A percentile compares a stretch with the other conserved stretches of the same genome.
Evolutionary conservation across 2,888 invertebrate species (phyloP).

Genomic region (Trissonchulus latispiculum): DNA sequence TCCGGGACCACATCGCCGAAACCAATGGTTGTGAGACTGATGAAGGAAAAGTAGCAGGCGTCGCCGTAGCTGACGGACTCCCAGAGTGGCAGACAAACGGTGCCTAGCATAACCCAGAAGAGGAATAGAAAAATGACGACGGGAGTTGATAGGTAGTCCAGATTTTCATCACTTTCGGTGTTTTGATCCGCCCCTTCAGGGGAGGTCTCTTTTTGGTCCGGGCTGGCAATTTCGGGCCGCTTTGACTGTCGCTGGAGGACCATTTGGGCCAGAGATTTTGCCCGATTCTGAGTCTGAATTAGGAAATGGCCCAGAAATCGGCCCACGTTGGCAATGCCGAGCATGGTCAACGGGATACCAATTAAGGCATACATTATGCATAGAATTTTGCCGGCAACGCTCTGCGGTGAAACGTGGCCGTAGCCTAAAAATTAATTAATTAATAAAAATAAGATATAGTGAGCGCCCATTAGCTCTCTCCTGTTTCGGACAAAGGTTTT

Average conservation of each 20-base stretch:
- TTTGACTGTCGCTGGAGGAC: neutral
- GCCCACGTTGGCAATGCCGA: constrained; percentile 15
- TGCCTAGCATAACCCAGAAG: neutral
- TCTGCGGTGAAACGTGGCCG: constrained; percentile 1
- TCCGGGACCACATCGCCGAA: neutral
- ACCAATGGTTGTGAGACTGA: constrained; percentile 8
- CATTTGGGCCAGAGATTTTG: neutral
- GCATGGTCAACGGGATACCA: constrained; percentile 13
- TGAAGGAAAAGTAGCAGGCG: neutral
- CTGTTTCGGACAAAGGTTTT: no score
- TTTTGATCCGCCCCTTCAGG: neutral
- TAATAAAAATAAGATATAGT: neutral
- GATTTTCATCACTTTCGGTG: neutral
- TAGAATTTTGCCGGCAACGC: neutral
- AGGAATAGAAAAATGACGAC: neutral
- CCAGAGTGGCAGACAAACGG: neutral
- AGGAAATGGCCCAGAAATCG: constrained; percentile 3
- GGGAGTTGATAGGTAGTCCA: neutral
- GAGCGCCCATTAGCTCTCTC: no score
- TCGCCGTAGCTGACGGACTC: neutral
- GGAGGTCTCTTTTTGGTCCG: neutral
- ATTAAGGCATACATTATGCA: constrained; percentile 12
- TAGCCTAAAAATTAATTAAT: neutral
- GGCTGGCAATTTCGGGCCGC: neutral
- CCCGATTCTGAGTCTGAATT: neutral